Conservation (phyloP, 2,888 invertebrate species). For the Drosophila nr. fundita region DNA sequence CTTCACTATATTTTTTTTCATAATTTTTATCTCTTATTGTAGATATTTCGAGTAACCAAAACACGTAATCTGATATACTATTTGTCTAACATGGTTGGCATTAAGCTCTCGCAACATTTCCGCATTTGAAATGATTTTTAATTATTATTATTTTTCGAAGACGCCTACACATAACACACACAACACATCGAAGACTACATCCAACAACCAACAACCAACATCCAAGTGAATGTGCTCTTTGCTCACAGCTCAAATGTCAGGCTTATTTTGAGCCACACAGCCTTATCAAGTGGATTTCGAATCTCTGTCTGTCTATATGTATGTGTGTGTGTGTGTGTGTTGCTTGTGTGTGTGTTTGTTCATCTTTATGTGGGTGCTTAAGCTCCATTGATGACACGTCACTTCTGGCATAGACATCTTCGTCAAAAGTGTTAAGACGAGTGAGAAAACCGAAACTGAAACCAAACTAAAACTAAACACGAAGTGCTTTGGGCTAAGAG, state of each 20-base stretch:
- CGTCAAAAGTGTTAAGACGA: constrained; percentile 78
- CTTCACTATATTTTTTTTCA: constrained; percentile 15
- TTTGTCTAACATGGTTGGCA: constrained; percentile 76
- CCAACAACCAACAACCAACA: constrained; percentile 12
- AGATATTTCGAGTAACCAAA: constrained; percentile 36
- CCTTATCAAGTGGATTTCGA: constrained; percentile 66
- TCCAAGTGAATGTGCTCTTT: constrained; percentile 29
- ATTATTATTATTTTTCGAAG: constrained; percentile 71
- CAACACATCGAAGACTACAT: constrained; percentile 34
- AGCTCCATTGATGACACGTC: constrained; percentile 79
- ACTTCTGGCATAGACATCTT: constrained; percentile 76
- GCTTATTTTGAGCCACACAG: constrained; percentile 62
- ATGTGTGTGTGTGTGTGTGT: constrained; percentile 32
- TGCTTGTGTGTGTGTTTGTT: constrained; percentile 28
- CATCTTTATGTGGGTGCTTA: constrained; percentile 73
- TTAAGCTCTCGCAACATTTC: constrained; percentile 75
- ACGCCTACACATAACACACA: constrained; percentile 62
- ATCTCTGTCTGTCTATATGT: constrained; percentile 32
- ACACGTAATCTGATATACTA: constrained; percentile 75
- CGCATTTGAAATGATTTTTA: constrained; percentile 77
- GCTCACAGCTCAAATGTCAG: constrained; percentile 73
- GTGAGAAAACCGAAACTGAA: constrained; percentile 60
- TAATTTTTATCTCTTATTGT: constrained; percentile 10
- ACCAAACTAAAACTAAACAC: constrained; percentile 17
- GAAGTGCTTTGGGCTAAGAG: not conserved